phyloP scores from a whole-genome alignment of 2,113 vertebrate species.

The Toxotes chatareus region DNA sequence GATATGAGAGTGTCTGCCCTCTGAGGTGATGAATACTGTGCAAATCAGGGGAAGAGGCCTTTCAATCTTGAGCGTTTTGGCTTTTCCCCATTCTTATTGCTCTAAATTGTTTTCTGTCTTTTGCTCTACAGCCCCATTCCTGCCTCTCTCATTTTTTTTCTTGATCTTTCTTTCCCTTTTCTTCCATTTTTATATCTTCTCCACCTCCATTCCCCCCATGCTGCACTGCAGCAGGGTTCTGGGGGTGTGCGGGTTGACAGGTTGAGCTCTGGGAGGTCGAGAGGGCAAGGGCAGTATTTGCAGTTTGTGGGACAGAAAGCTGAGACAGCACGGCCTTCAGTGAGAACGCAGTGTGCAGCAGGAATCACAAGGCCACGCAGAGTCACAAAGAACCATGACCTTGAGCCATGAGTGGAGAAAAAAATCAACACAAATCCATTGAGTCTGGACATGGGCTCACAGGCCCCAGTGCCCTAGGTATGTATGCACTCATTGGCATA shows the following conservation, averaged over 20 bases:
- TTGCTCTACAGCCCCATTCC: slow-evolving; percentile 41
- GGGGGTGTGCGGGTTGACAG: slow-evolving; percentile 66
- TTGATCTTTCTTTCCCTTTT: slow-evolving; percentile 33
- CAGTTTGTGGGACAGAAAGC: slow-evolving; percentile 75
- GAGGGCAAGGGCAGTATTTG: slow-evolving; percentile 70
- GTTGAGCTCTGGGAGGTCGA: slow-evolving; percentile 74
- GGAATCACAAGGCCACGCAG: slow-evolving; percentile 54
- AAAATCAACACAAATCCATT: slow-evolving; percentile 45
- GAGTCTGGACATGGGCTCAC: slow-evolving; percentile 21
- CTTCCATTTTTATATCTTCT: slow-evolving; percentile 25
- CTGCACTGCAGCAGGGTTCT: slow-evolving; percentile 18
- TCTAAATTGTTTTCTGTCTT: slow-evolving; percentile 68
- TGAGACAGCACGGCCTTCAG: slow-evolving; percentile 78
- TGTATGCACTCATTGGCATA: slow-evolving; percentile 44
- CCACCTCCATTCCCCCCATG: background rate
- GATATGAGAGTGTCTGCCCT: slow-evolving; percentile 70
- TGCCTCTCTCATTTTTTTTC: slow-evolving; percentile 40
- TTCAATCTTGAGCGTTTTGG: slow-evolving; percentile 65
- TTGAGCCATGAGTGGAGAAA: slow-evolving; percentile 61
- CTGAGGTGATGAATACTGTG: slow-evolving; percentile 73
- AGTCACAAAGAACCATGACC: slow-evolving; percentile 62
- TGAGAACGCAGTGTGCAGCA: slow-evolving; percentile 56
- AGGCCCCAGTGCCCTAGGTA: slow-evolving; percentile 15
- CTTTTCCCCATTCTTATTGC: slow-evolving; percentile 45
- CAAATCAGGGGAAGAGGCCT: slow-evolving; percentile 74